Base-by-base conservation (phyloP, 2,113 vertebrate species). In the Erpornis zantholeuca region DNA sequence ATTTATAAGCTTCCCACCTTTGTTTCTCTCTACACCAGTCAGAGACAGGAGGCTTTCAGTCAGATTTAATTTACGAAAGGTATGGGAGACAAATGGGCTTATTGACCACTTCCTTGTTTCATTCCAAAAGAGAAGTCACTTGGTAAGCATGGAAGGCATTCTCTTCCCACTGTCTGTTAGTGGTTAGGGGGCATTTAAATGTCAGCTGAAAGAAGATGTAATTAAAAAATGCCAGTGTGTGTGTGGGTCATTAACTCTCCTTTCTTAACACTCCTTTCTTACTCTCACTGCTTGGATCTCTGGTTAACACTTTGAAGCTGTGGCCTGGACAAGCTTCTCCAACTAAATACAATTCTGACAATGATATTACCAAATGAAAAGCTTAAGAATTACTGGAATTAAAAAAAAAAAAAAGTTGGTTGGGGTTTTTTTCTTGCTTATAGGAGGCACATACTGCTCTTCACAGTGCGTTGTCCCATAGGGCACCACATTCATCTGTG, bases 401-500 rank as follows among this genome's bases (percentile, higher is more conserved):
- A 6, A 61, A 83, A 57, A 77, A 21, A 77, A 21, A 44, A 38
- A 52, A 60, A 25, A 15, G 10, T 13, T 16, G 7, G n/a, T 35
- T 56, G 47, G 21, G 4, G 35, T 40, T 23, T 65, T 27, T 63
- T 53, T 35, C 64, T 76, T 85, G 10, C 49, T 57, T 86, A 15
- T 65, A 99, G 99, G 84, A 98, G 99, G 28, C 98, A 99, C 44
- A 90, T 99, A 75, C 95, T 99, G 71, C 97, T 98, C 40, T 94
- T 99, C 79, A 97, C 96, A 12, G 90, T 94, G 5, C 96, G 86
- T 29, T 98, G 98, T 71, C 80, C 97, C 1, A 47, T 98, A 47
- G 98, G 98, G 6, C 98, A 99, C 81, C 90, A 99, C 77, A 31
- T 99, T 79, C 98, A 98, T 33, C 91, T 99, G 61, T 99, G 97